A percentile compares a stretch with the other conserved stretches of the same genome.
These are phyloP conservation scores for Liolophura sinensis DNA, from an alignment of 1,140 invertebrate species.

Conservation along the genomic window DNA sequence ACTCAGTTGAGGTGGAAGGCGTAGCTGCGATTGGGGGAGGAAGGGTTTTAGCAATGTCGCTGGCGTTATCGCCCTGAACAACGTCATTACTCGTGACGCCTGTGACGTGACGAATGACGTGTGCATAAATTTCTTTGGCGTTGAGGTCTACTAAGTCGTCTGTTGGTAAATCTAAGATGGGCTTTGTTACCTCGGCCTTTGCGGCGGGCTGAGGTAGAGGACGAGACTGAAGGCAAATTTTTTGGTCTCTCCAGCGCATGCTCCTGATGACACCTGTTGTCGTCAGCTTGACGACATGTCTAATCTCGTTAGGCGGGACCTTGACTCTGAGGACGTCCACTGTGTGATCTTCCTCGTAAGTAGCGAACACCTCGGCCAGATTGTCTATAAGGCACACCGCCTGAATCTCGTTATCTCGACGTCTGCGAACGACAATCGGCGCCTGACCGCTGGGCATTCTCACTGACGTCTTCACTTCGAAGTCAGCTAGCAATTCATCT, in stretches of 20 bases:
- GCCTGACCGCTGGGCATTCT: conserved; percentile 36
- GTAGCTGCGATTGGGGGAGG: background rate
- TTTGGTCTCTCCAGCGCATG: conserved; percentile 36
- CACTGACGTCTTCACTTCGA: conserved; percentile 34
- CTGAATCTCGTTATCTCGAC: conserved; percentile 34
- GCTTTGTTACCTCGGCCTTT: background rate
- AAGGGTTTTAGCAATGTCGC: background rate
- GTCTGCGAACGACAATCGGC: conserved; percentile 30
- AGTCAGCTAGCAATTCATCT: conserved; percentile 41
- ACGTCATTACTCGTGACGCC: conserved; percentile 14
- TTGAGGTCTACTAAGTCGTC: conserved; percentile 15
- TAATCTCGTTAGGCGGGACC: conserved; percentile 13
- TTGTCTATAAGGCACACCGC: conserved; percentile 35
- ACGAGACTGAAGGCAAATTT: conserved; percentile 33
- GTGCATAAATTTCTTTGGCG: conserved; percentile 29
- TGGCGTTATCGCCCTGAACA: conserved; percentile 14
- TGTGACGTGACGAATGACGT: conserved; percentile 33
- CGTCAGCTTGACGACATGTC: conserved; percentile 30
- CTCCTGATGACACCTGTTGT: conserved; percentile 34
- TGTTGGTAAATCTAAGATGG: conserved; percentile 1
- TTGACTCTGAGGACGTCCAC: conserved; percentile 26
- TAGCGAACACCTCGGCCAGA: conserved; percentile 31
- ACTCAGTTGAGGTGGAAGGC: background rate
- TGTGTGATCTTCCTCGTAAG: conserved; percentile 14
- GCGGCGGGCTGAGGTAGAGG: conserved; percentile 20